phyloP scores from a whole-genome alignment of 2,797 vertebrate species.

The Dallia pectoralis region DNA sequence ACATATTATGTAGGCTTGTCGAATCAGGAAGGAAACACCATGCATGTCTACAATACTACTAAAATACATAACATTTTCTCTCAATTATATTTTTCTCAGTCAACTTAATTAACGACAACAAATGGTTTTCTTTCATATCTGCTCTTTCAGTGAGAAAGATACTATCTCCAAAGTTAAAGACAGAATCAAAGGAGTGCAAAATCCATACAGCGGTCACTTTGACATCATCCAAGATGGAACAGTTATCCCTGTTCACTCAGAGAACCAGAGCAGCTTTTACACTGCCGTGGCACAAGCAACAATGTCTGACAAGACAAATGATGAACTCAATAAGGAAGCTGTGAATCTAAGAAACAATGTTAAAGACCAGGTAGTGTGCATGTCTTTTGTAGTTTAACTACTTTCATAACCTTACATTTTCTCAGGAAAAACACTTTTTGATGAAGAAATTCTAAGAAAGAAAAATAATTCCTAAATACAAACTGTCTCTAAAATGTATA shows the following conservation, averaged over 20 bases:
- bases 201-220: constrained; percentile 26
- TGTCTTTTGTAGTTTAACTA: neutral
- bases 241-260: neutral
- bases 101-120: no score
- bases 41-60: no score
- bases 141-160: neutral
- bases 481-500: no score
- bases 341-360: neutral
- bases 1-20: no score
- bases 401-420: no score
- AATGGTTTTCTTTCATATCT: neutral
- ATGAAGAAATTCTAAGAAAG: no score
- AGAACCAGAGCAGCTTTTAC: constrained; percentile 29
- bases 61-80: no score
- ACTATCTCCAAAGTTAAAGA: neutral
- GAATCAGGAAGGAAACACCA: no score
- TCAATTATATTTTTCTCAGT: no score
- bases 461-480: no score
- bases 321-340: neutral
- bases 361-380: constrained; percentile 9
- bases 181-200: constrained; percentile 2
- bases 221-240: constrained; percentile 22
- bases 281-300: constrained; percentile 31
- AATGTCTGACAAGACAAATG: neutral
- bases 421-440: no score